Conservation (phyloP, 2,888 invertebrate genomes). For the Megalurothrips usitatus region DNA sequence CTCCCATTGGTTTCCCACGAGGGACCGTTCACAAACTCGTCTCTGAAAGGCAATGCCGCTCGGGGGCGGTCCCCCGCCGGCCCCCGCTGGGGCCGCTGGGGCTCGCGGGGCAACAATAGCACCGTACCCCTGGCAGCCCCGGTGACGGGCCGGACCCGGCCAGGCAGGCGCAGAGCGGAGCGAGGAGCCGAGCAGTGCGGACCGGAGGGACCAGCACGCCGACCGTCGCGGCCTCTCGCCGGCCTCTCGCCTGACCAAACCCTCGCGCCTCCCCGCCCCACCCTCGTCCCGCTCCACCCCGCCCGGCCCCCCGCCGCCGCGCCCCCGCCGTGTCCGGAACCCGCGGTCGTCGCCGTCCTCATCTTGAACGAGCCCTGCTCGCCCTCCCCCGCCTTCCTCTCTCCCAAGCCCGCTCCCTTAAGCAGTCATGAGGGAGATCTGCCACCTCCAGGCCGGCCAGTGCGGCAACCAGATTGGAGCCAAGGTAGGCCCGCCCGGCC, state of each 20-base stretch:
- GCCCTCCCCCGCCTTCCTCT: not conserved
- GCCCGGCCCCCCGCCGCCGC: not conserved
- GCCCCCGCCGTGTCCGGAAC: too few species aligned
- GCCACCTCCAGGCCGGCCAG: slow-evolving; percentile 59
- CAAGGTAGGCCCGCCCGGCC: slow-evolving; percentile 47
- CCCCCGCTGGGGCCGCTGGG: not conserved
- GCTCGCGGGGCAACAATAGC: not conserved
- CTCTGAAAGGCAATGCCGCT: not conserved
- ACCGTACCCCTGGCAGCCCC: not conserved
- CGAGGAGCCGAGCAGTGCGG: not conserved
- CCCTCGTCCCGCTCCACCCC: not conserved
- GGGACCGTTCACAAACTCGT: too few species aligned
- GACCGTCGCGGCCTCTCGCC: not conserved
- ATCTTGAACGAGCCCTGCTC: not conserved
- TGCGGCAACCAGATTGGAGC: slow-evolving; percentile 61
- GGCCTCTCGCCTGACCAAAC: not conserved
- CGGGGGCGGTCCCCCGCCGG: not conserved
- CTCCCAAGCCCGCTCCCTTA: not conserved
- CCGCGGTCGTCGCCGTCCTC: too few species aligned
- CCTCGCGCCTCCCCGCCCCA: not conserved
- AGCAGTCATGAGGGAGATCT: slow-evolving; percentile 56
- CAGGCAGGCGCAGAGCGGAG: not conserved
- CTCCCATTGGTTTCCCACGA: too few species aligned
- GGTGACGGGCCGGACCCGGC: not conserved
- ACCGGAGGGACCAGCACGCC: not conserved